Evolutionary conservation across 2,888 invertebrate genomes (phyloP), one percentile per base, ranked within the genome.

Genomic region (Phlogophora meticulosa): DNA sequence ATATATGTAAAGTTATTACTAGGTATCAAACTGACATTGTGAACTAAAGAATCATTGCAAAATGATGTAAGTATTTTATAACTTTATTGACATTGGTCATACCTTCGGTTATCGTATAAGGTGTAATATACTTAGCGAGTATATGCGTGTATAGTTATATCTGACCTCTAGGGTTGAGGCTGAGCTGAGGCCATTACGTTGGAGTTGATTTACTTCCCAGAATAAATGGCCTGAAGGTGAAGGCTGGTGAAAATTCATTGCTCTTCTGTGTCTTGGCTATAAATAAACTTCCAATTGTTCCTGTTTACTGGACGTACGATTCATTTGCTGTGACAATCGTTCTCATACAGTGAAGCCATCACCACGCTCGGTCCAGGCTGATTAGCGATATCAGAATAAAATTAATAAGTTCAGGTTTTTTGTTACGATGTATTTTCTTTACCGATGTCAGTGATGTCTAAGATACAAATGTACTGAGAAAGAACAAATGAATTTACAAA

Each of bases 21-120:
- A 2, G 0, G 13, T 22, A 52, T 67, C 28, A 67, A 46, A 53
- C 10, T 40, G 11, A 48, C 7, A 2, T 24, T 61, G 82, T 78
- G 76, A 76, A 78, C 68, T 58, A 66, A 24, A 65, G 22, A 57
- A 61, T 48, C 52, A 80, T 86, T 11, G 15, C 40, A 34, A 32
- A 11, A 40, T 53, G 55, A 77, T 72, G 69, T 72, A 76, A 80
- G 66, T 73, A 64, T 80, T 70, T 76, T 78, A 62, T 76, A 76
- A 76, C 61, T 51, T 2, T 11, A 10, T 4, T 61, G 76, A 55
- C 81, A 71, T 63, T 80, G 78, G 40, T n/a, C 1, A n/a, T 67
- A 57, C 52, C 64, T 52, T 68, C 45, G 40, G 53, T 57, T 52
- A 55, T 79, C 40, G 49, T 61, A 28, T 63, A 64, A 68, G 76